Evolutionary conservation across 1,140 invertebrate species (phyloP).

Genomic region (Bacillus rossius): DNA sequence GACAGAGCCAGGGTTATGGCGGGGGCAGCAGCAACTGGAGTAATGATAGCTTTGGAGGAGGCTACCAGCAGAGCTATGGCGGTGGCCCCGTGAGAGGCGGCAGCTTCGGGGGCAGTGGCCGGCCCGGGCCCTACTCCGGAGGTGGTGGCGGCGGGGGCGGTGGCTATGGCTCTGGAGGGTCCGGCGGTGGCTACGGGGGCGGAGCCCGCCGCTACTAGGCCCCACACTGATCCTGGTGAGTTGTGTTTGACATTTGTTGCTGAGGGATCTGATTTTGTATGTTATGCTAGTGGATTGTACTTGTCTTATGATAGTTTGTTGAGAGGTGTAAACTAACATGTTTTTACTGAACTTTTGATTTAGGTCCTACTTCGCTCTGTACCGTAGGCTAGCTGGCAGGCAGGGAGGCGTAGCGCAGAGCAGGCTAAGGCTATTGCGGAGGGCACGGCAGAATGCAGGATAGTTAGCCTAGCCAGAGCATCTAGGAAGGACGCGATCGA

Average conservation of each 20-base stretch:
- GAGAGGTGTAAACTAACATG: constrained; percentile 16
- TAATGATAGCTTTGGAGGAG: constrained; percentile 62
- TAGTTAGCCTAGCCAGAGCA: too few relatives aligned
- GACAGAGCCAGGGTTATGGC: constrained; percentile 16
- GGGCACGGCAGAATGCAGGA: too few relatives aligned
- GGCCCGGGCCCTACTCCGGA: constrained; percentile 12
- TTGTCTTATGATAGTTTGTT: background rate
- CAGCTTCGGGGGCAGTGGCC: constrained; percentile 18
- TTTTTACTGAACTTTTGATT: constrained; percentile 16
- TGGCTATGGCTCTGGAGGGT: constrained; percentile 9
- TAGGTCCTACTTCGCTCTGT: constrained; percentile 11
- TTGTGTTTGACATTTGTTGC: background rate
- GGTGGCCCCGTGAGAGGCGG: constrained; percentile 56
- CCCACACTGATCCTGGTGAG: background rate
- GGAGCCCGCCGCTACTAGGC: constrained; percentile 16
- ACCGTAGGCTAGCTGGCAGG: constrained; percentile 18
- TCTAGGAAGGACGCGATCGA: too few relatives aligned
- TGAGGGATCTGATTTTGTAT: background rate
- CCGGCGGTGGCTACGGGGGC: constrained; percentile 20
- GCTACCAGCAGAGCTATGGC: constrained; percentile 68
- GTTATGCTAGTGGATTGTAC: background rate
- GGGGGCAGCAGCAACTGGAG: constrained; percentile 50
- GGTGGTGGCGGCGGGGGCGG: constrained; percentile 13
- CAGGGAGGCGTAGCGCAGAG: constrained; percentile 3
- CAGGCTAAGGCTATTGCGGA: background rate